Base-by-base conservation (phyloP, 2,888 invertebrate genomes). In the Heteromyza rotundicornis region DNA sequence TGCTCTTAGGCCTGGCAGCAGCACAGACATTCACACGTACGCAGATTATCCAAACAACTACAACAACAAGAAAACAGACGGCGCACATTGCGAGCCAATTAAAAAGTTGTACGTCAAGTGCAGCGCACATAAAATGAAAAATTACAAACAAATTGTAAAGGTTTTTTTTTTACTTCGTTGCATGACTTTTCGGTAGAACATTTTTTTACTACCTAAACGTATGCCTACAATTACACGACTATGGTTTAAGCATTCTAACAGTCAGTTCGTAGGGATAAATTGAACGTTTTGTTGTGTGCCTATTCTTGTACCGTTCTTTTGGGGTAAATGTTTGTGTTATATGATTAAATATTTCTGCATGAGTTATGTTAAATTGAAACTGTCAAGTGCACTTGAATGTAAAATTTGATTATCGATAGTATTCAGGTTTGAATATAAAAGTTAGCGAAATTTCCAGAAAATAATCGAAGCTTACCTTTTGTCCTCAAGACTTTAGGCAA, bases 21-120 rank as follows among this genome's bases (percentile, higher is more conserved):
- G 10, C 14, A 14, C 5, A 14, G 5, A 7, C 40, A 40, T n/a
- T 7, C n/a, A 40, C 10, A 40, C n/a, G 40, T n/a, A n/a, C 40
- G 10, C 32, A 32, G 12, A 8, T 32, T 32, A 32, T 8, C 32
- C 32, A 32, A 32, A 32, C 3, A 7, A n/a, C 40, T 40, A n/a
- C 16, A 3, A 14, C 10, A 7, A 40, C 5, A 32, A 8, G 32
- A 32, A n/a, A n/a, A n/a, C n/a, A n/a, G n/a, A n/a, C 27, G 27
- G 5, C 40, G 47, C 47, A 19, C 3, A 17, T 47, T 17, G 47
- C 47, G 47, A 17, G 40, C 40, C 55, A 40, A 55, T 55, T 55
- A 55, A 55, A 55, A 55, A 55, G 55, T 55, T 55, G 55, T 40
- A 36, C 55, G 40, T 55, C 40, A 55, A 55, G 47, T 47, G 47